These are phyloP conservation scores for Indicator maculatus DNA, from an alignment of 2,113 vertebrate species.

Conservation along the genomic window DNA sequence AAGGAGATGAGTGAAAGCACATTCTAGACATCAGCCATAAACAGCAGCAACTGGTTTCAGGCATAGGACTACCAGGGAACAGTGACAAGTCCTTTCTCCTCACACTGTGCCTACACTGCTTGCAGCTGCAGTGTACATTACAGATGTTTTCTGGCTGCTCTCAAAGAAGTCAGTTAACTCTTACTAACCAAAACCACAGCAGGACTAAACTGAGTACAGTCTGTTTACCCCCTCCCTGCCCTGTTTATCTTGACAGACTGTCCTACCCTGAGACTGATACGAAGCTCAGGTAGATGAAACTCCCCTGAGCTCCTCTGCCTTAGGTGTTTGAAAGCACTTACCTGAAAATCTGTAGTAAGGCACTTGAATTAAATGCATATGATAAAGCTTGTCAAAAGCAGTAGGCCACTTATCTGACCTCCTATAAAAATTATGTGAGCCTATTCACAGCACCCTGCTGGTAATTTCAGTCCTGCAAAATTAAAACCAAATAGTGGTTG, in stretches of 20 bases:
- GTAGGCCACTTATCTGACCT: not conserved
- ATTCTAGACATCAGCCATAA: not conserved
- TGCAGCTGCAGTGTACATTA: not conserved
- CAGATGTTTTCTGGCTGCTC: not conserved
- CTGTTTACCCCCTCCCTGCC: not conserved
- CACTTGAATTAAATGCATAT: not conserved
- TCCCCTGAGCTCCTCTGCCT: not conserved
- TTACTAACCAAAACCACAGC: not conserved
- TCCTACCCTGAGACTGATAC: not conserved
- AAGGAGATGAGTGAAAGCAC: not conserved
- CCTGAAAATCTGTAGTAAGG: not conserved
- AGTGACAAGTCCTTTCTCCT: not conserved
- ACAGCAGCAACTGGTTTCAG: not conserved
- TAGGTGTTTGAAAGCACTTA: not conserved
- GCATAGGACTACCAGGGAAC: not conserved
- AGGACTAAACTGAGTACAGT: not conserved
- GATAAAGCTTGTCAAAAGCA: not conserved
- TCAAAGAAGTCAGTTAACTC: not conserved
- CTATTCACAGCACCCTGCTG: not conserved
- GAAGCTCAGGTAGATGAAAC: not conserved
- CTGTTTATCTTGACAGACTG: not conserved
- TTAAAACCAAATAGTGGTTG: not conserved
- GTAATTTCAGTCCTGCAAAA: slow-evolving; percentile 13
- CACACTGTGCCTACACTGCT: not conserved
- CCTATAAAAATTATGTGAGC: not conserved